Evolutionary conservation across 1,140 invertebrate species (phyloP).

Genomic region (Hypsibius dujardini): DNA sequence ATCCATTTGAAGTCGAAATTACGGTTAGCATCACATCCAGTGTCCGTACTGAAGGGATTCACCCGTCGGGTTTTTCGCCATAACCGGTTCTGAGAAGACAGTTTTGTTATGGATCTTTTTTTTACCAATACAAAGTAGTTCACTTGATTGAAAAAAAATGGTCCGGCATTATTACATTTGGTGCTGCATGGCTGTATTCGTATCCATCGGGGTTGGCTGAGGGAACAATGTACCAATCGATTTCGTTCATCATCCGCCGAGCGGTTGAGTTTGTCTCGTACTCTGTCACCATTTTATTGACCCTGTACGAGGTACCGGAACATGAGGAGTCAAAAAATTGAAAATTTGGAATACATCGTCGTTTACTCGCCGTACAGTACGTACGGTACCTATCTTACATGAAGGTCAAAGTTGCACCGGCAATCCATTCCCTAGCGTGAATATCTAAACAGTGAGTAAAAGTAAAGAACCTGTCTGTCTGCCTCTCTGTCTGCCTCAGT

Average conservation of each 20-base stretch:
- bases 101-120: background rate
- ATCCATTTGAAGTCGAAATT: slow-evolving; percentile 21
- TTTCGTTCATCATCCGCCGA: slow-evolving; percentile 47
- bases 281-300: slow-evolving; percentile 56
- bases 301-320: slow-evolving; percentile 22
- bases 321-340: too few species aligned
- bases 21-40: slow-evolving; percentile 20
- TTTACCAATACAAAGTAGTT: too few species aligned
- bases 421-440: slow-evolving; percentile 80
- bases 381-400: slow-evolving; percentile 31
- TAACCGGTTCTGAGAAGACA: slow-evolving; percentile 20
- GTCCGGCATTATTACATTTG: too few species aligned
- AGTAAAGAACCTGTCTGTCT: too few species aligned
- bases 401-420: slow-evolving; percentile 61
- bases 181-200: slow-evolving; percentile 42
- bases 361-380: too few species aligned
- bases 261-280: slow-evolving; percentile 37
- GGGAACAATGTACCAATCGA: slow-evolving; percentile 65
- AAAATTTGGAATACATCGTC: too few species aligned
- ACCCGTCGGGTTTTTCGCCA: slow-evolving; percentile 21
- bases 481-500: too few species aligned
- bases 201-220: slow-evolving; percentile 70
- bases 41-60: slow-evolving; percentile 18
- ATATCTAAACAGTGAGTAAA: slow-evolving; percentile 41
- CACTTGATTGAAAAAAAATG: too few species aligned